phyloP scores from a whole-genome alignment of 2,113 vertebrate species.

The Phylloscopus trochilus region DNA sequence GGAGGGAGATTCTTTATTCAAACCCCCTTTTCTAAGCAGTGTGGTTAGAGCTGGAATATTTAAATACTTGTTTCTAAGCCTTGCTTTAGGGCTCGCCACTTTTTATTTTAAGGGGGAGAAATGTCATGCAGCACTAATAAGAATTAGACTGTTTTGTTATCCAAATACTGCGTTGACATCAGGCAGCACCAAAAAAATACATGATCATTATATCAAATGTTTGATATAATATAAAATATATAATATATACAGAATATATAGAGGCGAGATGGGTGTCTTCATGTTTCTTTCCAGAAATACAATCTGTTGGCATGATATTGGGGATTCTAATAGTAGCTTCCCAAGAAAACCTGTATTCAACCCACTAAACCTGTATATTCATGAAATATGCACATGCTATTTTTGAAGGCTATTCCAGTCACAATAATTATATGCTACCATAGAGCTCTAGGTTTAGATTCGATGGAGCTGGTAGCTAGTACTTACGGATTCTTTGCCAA shows the following conservation, averaged over 20 bases:
- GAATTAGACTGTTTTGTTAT: not conserved
- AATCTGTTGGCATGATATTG: not conserved
- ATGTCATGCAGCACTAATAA: not conserved
- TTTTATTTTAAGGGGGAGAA: not conserved
- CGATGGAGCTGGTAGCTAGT: not conserved
- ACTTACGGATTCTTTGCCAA: not conserved
- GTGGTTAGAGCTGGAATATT: slow-evolving; percentile 18
- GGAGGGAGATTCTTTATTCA: slow-evolving; percentile 17
- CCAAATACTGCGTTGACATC: not conserved
- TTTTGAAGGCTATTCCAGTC: not conserved
- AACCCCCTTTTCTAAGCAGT: slow-evolving; percentile 4
- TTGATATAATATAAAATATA: too few species aligned
- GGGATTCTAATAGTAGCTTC: not conserved
- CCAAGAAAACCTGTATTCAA: not conserved
- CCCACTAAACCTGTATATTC: not conserved
- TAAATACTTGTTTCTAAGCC: not conserved
- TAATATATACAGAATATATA: not conserved
- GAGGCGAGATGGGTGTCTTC: not conserved
- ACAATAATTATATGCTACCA: not conserved
- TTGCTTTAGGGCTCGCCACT: not conserved
- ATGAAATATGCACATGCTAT: not conserved
- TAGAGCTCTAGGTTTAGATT: not conserved
- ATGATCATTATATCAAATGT: not conserved
- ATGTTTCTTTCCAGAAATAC: not conserved
- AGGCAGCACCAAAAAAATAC: not conserved